These are phyloP conservation scores for Acanthurus lineatus DNA, from an alignment of 2,797 vertebrate species.

Conservation along the genomic window DNA sequence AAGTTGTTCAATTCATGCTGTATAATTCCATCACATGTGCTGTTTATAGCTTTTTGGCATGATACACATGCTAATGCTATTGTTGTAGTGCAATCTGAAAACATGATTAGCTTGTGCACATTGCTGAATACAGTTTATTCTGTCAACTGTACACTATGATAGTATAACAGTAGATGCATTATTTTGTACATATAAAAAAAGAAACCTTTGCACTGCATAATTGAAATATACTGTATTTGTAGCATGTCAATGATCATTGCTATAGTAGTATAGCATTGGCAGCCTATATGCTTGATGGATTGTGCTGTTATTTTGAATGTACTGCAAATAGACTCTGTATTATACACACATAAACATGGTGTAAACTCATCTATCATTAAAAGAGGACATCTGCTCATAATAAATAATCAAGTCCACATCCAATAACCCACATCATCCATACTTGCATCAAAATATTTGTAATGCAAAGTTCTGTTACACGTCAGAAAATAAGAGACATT, in stretches of 20 bases:
- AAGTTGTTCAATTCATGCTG: constrained; percentile 55
- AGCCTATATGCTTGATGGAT: constrained; percentile 56
- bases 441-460: constrained; percentile 4
- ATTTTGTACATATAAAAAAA: constrained; percentile 54
- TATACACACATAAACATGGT: constrained; percentile 34
- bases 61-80: constrained; percentile 46
- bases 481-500: constrained; percentile 26
- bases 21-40: constrained; percentile 47
- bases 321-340: constrained; percentile 52
- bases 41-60: constrained; percentile 58
- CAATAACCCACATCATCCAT: constrained; percentile 1
- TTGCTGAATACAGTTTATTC: constrained; percentile 38
- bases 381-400: constrained; percentile 18
- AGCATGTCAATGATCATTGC: constrained; percentile 66
- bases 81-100: constrained; percentile 50
- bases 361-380: constrained; percentile 17
- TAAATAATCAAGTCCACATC: background rate
- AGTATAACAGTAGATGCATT: constrained; percentile 29
- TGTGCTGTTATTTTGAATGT: constrained; percentile 73
- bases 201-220: constrained; percentile 51
- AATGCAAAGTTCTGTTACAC: constrained; percentile 23
- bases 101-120: constrained; percentile 42
- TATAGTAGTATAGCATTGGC: constrained; percentile 49
- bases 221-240: constrained; percentile 49
- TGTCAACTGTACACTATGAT: constrained; percentile 49